phyloP scores from a whole-genome alignment of 2,113 vertebrate genomes.

The Recurvirostra avosetta region DNA sequence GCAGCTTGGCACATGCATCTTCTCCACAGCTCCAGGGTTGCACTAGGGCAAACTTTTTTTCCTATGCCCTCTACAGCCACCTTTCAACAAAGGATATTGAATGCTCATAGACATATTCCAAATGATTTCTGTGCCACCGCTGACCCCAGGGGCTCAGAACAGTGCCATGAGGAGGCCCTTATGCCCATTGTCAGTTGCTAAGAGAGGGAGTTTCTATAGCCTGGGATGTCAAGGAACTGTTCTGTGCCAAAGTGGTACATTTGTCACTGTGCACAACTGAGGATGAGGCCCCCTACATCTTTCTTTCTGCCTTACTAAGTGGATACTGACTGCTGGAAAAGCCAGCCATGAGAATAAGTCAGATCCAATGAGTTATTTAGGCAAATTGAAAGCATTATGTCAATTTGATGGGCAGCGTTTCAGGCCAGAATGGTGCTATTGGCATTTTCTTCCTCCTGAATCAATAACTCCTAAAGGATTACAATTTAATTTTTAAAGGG shows the following conservation, averaged over 20 bases:
- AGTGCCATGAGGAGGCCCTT: not conserved
- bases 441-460: constrained; percentile 47
- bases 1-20: too few species aligned
- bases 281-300: not conserved
- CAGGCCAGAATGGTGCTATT: constrained; percentile 23
- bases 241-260: not conserved
- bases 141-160: not conserved
- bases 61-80: not conserved
- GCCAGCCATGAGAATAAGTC: not conserved
- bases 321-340: not conserved
- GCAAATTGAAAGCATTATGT: constrained; percentile 34
- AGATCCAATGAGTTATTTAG: not conserved
- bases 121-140: not conserved
- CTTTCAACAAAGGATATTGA: not conserved
- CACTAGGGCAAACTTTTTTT: not conserved
- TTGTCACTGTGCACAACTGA: not conserved
- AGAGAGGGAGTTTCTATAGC: not conserved
- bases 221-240: not conserved
- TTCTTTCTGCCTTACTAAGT: not conserved
- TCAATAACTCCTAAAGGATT: constrained; percentile 57
- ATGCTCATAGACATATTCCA: not conserved
- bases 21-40: not conserved
- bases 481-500: constrained; percentile 64
- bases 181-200: rapidly evolving
- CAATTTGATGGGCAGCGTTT: constrained; percentile 38